phyloP scores from a whole-genome alignment of 2,797 vertebrate species.

The Gila robusta region DNA sequence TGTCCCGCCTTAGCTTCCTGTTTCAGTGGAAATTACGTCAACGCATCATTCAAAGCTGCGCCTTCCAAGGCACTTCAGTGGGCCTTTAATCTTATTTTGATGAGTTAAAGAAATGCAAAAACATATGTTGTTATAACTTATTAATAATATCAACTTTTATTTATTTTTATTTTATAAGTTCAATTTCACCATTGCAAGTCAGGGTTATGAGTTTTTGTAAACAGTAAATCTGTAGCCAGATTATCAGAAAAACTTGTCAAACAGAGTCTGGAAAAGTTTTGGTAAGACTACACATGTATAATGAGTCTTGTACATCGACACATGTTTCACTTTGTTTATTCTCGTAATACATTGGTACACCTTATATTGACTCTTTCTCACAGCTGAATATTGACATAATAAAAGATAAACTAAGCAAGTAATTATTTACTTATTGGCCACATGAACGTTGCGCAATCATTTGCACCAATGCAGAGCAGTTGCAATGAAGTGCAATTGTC shows the following conservation, averaged over 20 bases:
- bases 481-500: background rate
- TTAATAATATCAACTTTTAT: no score
- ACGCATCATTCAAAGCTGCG: no score
- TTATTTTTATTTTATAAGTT: background rate
- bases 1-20: no score
- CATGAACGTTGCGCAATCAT: background rate
- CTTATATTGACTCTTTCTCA: background rate
- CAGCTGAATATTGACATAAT: constrained; percentile 16
- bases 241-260: background rate
- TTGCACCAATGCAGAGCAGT: background rate
- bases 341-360: background rate
- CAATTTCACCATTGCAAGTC: background rate
- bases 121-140: no score
- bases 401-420: constrained; percentile 12
- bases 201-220: background rate
- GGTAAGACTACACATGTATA: background rate
- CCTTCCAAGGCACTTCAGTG: no score
- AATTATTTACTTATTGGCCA: constrained; percentile 15
- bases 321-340: constrained; percentile 16
- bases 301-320: background rate
- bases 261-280: background rate
- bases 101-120: no score
- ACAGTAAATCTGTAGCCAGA: background rate
- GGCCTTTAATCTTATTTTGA: no score
- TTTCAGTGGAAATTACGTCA: no score